These are phyloP conservation scores for Euura saliciscinereae DNA, from an alignment of 1,140 invertebrate genomes.

Conservation along the genomic window DNA sequence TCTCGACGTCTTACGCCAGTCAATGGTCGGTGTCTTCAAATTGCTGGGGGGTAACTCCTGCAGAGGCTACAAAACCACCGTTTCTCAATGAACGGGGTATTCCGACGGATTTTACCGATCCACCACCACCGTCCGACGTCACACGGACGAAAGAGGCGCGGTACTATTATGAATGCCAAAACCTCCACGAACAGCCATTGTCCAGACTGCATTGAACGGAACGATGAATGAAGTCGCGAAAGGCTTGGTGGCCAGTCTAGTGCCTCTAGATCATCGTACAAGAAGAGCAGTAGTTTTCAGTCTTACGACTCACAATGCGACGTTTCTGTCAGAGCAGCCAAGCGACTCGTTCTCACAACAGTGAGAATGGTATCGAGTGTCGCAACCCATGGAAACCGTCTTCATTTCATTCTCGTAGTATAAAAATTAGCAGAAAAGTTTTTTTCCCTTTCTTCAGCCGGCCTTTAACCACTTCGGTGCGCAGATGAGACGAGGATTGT, in stretches of 20 bases:
- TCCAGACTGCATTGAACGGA: neutral
- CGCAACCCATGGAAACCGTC: no score
- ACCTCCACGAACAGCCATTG: neutral
- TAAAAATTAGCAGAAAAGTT: no score
- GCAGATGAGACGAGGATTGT: neutral
- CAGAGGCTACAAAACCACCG: neutral
- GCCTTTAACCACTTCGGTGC: no score
- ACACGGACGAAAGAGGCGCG: neutral
- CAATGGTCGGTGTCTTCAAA: conserved; percentile 36
- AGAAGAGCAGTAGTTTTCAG: neutral
- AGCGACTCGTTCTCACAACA: no score
- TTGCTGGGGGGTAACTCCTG: conserved; percentile 31
- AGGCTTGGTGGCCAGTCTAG: neutral
- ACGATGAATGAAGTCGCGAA: neutral
- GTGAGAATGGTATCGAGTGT: no score
- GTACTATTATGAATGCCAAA: no score
- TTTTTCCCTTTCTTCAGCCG: no score
- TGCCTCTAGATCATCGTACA: neutral
- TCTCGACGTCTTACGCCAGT: conserved; percentile 31
- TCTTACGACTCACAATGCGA: neutral
- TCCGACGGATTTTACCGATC: neutral
- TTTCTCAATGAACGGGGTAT: conserved; percentile 35
- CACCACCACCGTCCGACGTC: neutral
- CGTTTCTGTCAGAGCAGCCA: neutral
- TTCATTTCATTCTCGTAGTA: no score